phyloP scores from a whole-genome alignment of 1,140 invertebrate species.

The Homarus americanus region DNA sequence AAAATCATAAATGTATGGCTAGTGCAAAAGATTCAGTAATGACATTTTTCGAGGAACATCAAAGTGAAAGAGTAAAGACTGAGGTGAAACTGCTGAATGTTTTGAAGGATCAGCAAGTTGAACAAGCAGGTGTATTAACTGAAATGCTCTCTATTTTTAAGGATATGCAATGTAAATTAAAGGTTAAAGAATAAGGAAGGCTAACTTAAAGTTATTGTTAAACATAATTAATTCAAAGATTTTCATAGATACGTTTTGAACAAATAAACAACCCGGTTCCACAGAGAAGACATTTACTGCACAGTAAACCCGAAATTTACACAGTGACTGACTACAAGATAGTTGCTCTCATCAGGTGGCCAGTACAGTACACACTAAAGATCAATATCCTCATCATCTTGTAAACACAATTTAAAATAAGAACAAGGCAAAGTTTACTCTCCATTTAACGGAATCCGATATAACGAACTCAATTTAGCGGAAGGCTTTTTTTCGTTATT shows the following conservation, averaged over 20 bases:
- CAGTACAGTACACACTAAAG: no score
- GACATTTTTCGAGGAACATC: constrained; percentile 10
- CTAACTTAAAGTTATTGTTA: not conserved
- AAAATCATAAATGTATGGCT: not conserved
- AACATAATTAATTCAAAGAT: not conserved
- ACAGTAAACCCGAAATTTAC: no score
- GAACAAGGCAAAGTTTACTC: no score
- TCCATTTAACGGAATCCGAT: no score
- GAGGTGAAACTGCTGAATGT: constrained; percentile 12
- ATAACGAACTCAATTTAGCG: no score
- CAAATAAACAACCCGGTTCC: no score
- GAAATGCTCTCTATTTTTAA: constrained; percentile 32
- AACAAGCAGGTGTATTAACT: constrained; percentile 18
- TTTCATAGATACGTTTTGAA: not conserved
- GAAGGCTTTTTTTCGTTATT: no score
- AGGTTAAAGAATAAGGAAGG: not conserved
- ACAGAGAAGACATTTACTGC: no score
- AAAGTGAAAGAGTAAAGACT: not conserved
- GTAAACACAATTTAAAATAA: no score
- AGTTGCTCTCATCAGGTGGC: no score
- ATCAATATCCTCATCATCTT: no score
- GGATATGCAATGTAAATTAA: constrained; percentile 1
- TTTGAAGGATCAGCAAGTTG: not conserved
- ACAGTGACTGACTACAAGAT: no score
- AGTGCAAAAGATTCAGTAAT: not conserved